Evolutionary conservation across 2,113 vertebrate species (phyloP).

Genomic region (Strigops habroptila): DNA sequence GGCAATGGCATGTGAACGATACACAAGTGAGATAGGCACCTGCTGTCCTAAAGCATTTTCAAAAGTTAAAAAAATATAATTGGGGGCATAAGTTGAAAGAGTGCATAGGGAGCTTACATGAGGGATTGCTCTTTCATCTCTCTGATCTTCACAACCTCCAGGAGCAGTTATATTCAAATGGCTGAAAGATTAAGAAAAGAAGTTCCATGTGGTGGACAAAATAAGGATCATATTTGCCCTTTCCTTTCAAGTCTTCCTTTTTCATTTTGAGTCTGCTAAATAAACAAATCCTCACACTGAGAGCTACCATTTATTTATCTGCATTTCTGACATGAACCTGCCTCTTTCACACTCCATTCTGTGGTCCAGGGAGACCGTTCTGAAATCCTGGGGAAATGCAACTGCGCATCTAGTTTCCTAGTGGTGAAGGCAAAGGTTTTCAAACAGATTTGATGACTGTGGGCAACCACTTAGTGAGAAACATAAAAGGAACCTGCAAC

Average conservation of each 20-base stretch:
- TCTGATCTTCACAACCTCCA: not conserved
- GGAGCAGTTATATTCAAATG: not conserved
- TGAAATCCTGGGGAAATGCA: not conserved
- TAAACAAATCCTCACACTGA: not conserved
- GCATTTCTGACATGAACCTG: not conserved
- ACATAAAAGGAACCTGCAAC: not conserved
- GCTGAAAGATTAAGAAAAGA: conserved; percentile 30
- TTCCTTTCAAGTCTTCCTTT: conserved; percentile 8
- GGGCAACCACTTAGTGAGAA: not conserved
- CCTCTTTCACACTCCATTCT: not conserved
- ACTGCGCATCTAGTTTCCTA: conserved; percentile 4
- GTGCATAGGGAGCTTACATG: not conserved
- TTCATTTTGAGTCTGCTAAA: not conserved
- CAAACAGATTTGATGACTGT: not conserved
- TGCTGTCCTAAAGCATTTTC: not conserved
- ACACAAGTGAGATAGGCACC: not conserved
- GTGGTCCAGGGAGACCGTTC: not conserved
- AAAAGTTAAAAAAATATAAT: not conserved
- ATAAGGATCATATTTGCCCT: conserved; percentile 9
- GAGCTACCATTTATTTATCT: not conserved
- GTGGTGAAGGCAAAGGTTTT: conserved; percentile 1
- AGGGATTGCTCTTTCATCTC: not conserved
- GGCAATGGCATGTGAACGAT: not conserved
- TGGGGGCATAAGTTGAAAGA: not conserved
- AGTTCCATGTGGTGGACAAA: conserved; percentile 5